Percentiles rank a stretch among this genome's conserved stretches.
phyloP scores from a whole-genome alignment of 2,888 invertebrate genomes.

The Ectobius pallidus region DNA sequence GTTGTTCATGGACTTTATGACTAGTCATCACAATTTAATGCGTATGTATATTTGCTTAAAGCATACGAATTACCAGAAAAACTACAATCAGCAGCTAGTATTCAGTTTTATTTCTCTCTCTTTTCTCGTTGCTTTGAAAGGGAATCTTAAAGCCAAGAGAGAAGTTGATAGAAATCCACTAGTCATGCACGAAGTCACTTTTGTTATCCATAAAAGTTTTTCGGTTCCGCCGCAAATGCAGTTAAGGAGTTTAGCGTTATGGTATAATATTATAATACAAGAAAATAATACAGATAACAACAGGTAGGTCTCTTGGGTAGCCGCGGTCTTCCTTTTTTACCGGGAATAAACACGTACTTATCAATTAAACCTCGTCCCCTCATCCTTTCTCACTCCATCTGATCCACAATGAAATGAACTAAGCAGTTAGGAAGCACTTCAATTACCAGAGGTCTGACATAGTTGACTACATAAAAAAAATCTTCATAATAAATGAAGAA shows the following conservation, averaged over 20 bases:
- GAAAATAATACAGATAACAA: not conserved
- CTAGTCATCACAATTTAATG: conserved; percentile 2
- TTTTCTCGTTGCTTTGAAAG: not conserved
- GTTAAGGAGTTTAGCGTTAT: not conserved
- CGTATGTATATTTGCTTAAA: conserved; percentile 1
- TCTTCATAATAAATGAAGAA: too few relatives aligned
- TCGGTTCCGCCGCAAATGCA: not conserved
- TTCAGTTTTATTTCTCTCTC: too few relatives aligned
- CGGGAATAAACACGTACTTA: not conserved
- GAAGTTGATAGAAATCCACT: conserved; percentile 1
- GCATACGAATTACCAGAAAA: not conserved
- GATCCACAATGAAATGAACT: too few relatives aligned
- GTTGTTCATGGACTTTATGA: not conserved
- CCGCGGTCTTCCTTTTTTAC: not conserved
- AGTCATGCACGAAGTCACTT: conserved; percentile 15
- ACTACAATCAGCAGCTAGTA: not conserved
- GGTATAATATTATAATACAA: conserved; percentile 12
- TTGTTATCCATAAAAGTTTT: not conserved
- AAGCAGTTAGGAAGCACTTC: too few relatives aligned
- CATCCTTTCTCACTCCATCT: too few relatives aligned
- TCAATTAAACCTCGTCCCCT: not conserved
- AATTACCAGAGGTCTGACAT: too few relatives aligned
- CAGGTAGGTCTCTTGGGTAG: not conserved
- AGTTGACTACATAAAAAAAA: too few relatives aligned
- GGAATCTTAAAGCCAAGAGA: not conserved